These are phyloP conservation scores for Automeris io DNA, from an alignment of 2,888 invertebrate genomes.

Conservation along the genomic window DNA sequence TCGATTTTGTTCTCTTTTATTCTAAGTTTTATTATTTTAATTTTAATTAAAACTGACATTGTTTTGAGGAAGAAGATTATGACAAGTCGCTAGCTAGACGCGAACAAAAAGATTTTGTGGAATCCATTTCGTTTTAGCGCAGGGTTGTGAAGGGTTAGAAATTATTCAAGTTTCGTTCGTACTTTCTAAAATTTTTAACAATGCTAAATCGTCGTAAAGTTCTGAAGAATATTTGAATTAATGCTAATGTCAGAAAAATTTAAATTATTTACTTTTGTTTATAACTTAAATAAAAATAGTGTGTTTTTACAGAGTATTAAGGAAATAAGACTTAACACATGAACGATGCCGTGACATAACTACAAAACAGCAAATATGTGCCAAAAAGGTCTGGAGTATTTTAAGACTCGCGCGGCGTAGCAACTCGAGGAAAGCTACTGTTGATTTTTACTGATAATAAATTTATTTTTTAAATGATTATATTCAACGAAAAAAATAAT, in stretches of 20 bases:
- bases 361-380: no score
- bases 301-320: no score
- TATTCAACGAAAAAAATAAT: no score
- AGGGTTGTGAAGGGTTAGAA: conserved; percentile 37
- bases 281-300: no score
- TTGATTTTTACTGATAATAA: no score
- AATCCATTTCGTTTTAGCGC: conserved; percentile 34
- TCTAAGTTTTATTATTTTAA: conserved; percentile 44
- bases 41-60: conserved; percentile 60
- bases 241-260: conserved; percentile 26
- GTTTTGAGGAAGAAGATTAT: conserved; percentile 53
- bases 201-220: conserved; percentile 31
- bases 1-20: conserved; percentile 35
- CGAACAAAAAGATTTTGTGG: conserved; percentile 48
- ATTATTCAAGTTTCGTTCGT: conserved; percentile 36
- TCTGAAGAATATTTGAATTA: conserved; percentile 33
- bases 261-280: conserved; percentile 16
- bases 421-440: no score
- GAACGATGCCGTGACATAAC: no score
- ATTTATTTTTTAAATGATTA: no score
- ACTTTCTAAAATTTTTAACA: conserved; percentile 39
- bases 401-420: no score
- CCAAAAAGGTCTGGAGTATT: no score
- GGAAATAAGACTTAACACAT: no score
- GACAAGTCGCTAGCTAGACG: conserved; percentile 46